Base-by-base conservation (phyloP, 2,113 vertebrate genomes). In the Pedetes capensis region DNA sequence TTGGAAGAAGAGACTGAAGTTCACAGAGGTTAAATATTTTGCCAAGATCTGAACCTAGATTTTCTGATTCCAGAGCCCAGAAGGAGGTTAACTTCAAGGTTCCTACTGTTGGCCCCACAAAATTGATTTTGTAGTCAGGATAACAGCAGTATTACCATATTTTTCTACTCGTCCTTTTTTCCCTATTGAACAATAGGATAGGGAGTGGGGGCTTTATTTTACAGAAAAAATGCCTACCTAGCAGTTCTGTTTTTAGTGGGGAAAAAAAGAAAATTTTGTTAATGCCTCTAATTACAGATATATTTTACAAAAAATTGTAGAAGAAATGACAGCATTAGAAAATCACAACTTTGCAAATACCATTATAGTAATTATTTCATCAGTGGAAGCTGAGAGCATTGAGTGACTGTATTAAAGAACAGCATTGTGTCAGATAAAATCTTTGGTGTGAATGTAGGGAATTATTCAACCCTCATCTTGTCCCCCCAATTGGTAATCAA, bases 341-440 rank as follows among this genome's bases (percentile, higher is more conserved):
- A 95, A 79, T 49, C 25, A 42, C 39, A 69, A 6, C 93, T 97
- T 93, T 87, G 25, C 42, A 89, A 32, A 87, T 80, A 27, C 34
- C 49, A 4, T 23, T 86, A 9, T 61, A 27, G 7, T 57, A 34
- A 71, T 57, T n/a, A 39, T 37, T 69, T 69, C 17, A 59, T 71
- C 32, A 17, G 3, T 57, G 29, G 34, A 25, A 88, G 49, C 20
- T 63, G 3, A 63, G 57, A 47, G 3, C 55, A 25, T 16, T 68
- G 61, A 76, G 18, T 57, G 29, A n/a, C n/a, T n/a, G 2, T 78
- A 8, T 47, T 75, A 34, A 61, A 49, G 69, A 82, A 71, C 8
- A 42, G 16, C 27, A 7, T 75, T 59, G 4, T 59, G 5, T 63
- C 47, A 59, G 64, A 78, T 68, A 13, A 53, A 47, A 75, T 68